Base-by-base conservation (phyloP, 2,888 invertebrate genomes). In the Gymnosoma rotundatum region DNA sequence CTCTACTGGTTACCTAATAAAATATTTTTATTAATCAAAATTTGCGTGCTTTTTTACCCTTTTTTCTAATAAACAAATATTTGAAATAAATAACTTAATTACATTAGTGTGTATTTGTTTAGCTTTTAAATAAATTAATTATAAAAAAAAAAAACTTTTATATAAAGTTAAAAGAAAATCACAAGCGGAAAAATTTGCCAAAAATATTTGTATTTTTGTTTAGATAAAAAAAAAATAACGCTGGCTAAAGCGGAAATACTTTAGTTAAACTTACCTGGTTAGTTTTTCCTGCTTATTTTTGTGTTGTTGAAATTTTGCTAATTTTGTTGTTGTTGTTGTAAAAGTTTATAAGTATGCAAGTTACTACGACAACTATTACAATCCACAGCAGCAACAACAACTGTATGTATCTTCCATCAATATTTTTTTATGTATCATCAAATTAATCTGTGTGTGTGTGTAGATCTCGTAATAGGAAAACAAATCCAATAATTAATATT, bases 11-110 rank as follows among this genome's bases (percentile, higher is more conserved):
- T 79, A 79, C 79, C 79, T 66, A 73, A 79, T 73, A 79, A 64
- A 36, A 6, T n/a, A 48, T 48, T 48, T 58, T 25, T 25, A 66
- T 38, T 74, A 67, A 74, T 61, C 42, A 54, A 58, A 76, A 50
- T 76, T 82, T 70, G 81, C 81, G 81, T 82, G 81, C 70, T 75
- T 72, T 75, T 81, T 66, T 76, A 58, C 70, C 64, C 76, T 76
- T 72, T 73, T 67, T 16, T n/a, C n/a, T 50, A 72, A 58, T 20
- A 70, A 64, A 58, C 38, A 32, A 32, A 32, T 0, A 32, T n/a
- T n/a, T n/a, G n/a, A 32, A 5, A 32, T 7, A 32, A 5, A 32
- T 50, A 63, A 70, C 38, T 50, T 64, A 56, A 75, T 75, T 64
- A 52, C n/a, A 21, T 38, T 58, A 58, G 52, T 50, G 18, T 63